These are phyloP conservation scores for Nilaparvata lugens DNA, from an alignment of 1,140 invertebrate genomes.

Conservation along the genomic window DNA sequence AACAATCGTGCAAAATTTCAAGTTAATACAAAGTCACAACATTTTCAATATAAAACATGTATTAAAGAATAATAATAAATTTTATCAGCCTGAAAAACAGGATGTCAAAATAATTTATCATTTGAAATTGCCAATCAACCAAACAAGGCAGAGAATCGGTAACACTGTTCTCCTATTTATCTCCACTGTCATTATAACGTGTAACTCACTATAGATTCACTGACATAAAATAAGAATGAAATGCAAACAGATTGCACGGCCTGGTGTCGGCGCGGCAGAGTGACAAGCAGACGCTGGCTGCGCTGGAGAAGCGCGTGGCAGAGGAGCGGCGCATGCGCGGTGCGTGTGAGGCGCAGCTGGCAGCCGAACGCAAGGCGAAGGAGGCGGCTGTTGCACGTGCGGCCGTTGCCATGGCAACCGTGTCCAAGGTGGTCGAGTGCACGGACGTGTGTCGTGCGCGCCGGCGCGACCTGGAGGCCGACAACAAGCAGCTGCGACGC, in stretches of 20 bases:
- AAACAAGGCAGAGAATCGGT: too few relatives aligned
- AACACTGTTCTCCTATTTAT: too few relatives aligned
- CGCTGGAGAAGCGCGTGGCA: conserved; percentile 67
- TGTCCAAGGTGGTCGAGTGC: conserved; percentile 47
- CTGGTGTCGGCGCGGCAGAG: conserved; percentile 58
- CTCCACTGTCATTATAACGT: too few relatives aligned
- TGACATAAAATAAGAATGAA: too few relatives aligned
- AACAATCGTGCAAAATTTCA: too few relatives aligned
- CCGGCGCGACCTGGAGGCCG: conserved; percentile 65
- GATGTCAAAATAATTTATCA: too few relatives aligned
- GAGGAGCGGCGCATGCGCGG: conserved; percentile 73
- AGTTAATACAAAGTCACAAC: too few relatives aligned
- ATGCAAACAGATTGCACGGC: conserved; percentile 62
- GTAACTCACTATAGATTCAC: too few relatives aligned
- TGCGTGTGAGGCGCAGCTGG: conserved; percentile 65
- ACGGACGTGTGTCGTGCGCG: conserved; percentile 64
- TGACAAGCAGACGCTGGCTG: conserved; percentile 66
- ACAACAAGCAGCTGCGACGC: conserved; percentile 59
- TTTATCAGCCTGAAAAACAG: too few relatives aligned
- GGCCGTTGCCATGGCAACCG: conserved; percentile 32
- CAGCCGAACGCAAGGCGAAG: conserved; percentile 61
- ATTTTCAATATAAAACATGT: too few relatives aligned
- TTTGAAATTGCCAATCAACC: too few relatives aligned
- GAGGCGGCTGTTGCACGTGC: conserved; percentile 37
- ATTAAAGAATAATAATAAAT: too few relatives aligned